Percentiles rank a stretch among this genome's conserved stretches.
Conservation (phyloP, 1,140 invertebrate genomes). For the Danaus melanippus region DNA sequence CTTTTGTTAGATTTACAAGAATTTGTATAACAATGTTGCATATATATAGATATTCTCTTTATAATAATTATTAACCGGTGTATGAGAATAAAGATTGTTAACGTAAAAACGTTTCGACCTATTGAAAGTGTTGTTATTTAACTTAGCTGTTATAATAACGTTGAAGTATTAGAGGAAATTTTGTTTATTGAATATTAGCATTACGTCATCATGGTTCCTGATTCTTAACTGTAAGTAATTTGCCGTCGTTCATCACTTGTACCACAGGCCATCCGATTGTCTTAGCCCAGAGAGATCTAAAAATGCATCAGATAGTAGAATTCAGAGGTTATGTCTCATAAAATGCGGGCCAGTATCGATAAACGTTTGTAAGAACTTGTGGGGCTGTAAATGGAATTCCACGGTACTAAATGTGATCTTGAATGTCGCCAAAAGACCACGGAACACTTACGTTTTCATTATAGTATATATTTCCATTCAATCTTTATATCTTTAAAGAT, state of each 20-base stretch:
- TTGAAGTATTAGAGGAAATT: too few species aligned
- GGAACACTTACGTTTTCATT: conserved; percentile 17
- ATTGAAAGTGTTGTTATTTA: too few species aligned
- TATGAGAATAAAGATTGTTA: too few species aligned
- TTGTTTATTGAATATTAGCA: too few species aligned
- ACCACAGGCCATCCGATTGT: conserved; percentile 42
- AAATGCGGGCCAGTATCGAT: conserved; percentile 45
- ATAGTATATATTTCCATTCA: conserved; percentile 18
- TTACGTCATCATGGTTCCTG: too few species aligned
- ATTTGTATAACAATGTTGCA: too few species aligned
- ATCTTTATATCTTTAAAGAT: conserved; percentile 9
- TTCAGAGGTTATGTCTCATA: conserved; percentile 61
- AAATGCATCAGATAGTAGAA: conserved; percentile 65
- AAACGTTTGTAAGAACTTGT: conserved; percentile 33
- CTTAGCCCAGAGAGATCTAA: conserved; percentile 63
- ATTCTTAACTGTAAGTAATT: conserved; percentile 4
- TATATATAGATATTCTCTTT: too few species aligned
- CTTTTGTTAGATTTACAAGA: too few species aligned
- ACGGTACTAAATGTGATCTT: conserved; percentile 22
- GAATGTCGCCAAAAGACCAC: conserved; percentile 15
- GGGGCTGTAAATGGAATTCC: conserved; percentile 25
- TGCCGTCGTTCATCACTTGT: conserved; percentile 16
- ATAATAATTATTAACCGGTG: too few species aligned
- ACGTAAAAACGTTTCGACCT: too few species aligned
- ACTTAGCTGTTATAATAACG: too few species aligned